A percentile compares a stretch with the other conserved stretches of the same genome.
phyloP scores from a whole-genome alignment of 2,888 invertebrate species.

The Balanococcus diminutus region DNA sequence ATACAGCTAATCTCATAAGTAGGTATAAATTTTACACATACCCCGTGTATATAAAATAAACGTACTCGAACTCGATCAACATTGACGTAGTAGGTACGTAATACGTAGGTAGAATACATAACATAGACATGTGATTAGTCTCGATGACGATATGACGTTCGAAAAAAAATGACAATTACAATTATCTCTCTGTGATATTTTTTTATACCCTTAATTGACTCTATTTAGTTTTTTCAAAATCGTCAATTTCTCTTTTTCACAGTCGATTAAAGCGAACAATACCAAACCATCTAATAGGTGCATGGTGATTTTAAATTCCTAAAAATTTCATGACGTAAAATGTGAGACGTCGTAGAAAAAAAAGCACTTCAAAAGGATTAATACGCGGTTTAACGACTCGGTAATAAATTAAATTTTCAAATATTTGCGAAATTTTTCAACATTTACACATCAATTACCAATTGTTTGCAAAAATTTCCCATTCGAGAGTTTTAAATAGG shows the following conservation, averaged over 20 bases:
- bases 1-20: not conserved
- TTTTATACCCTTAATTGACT: not conserved
- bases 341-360: not conserved
- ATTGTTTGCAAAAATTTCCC: not conserved
- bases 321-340: not conserved
- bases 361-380: not conserved
- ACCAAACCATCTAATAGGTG: not conserved
- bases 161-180: not conserved
- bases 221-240: not conserved
- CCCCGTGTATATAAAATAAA: not conserved
- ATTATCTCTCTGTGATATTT: not conserved
- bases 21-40: not conserved
- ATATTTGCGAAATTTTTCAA: not conserved
- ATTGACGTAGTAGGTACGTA: not conserved
- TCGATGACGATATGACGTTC: not conserved
- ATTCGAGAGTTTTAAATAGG: not conserved
- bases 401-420: not conserved
- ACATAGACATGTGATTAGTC: not conserved
- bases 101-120: not conserved
- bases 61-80: not conserved
- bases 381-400: not conserved
- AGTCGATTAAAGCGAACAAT: not conserved
- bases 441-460: not conserved
- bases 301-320: not conserved
- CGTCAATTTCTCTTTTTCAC: not conserved